These are phyloP conservation scores for Psilanteris sp. DNA, from an alignment of 1,140 invertebrate species.

Conservation along the genomic window DNA sequence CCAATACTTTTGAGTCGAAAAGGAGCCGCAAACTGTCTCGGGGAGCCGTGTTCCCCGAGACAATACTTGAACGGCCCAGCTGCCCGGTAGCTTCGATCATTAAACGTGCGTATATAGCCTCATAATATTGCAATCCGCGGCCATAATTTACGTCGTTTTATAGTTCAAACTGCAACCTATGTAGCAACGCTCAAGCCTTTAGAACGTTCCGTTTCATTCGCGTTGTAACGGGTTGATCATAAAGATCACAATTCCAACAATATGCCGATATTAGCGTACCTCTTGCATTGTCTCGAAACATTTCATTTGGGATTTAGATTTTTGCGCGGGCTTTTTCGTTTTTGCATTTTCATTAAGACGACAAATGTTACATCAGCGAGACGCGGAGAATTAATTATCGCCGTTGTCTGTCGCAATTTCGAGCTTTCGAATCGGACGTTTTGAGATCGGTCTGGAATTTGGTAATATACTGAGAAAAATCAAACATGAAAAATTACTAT, in stretches of 20 bases:
- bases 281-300: conserved; percentile 43
- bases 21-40: conserved; percentile 28
- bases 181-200: conserved; percentile 74
- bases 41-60: conserved; percentile 66
- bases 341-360: conserved; percentile 6
- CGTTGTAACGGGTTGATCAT: conserved; percentile 77
- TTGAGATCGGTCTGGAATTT: no score
- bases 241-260: conserved; percentile 75
- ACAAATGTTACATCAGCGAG: no score
- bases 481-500: no score
- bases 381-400: no score
- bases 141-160: conserved; percentile 81
- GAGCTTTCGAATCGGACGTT: no score
- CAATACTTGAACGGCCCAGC: conserved; percentile 75
- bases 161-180: conserved; percentile 79
- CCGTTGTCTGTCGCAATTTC: no score
- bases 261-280: conserved; percentile 64
- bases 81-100: conserved; percentile 79
- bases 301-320: conserved; percentile 55
- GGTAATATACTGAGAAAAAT: no score
- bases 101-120: conserved; percentile 81
- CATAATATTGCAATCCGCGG: conserved; percentile 80
- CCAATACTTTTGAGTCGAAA: conserved; percentile 65
- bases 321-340: conserved; percentile 17
- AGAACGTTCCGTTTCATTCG: conserved; percentile 76